phyloP scores from a whole-genome alignment of 2,113 vertebrate species.

The Cheirogaleus medius region DNA sequence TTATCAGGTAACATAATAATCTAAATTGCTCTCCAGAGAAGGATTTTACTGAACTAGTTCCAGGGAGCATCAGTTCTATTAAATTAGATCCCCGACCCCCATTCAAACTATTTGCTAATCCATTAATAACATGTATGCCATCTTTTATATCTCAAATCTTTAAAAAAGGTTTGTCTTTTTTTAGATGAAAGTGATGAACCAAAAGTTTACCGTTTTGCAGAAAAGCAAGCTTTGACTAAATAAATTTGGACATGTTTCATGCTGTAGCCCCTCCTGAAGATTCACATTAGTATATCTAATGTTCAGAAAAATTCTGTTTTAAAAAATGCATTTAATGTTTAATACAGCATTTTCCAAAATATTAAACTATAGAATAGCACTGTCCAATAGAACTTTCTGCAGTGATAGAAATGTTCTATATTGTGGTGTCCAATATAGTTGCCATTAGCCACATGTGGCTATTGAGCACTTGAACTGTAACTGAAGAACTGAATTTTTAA shows the following conservation, averaged over 20 bases:
- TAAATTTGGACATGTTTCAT: neutral
- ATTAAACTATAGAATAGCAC: neutral
- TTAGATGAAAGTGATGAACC: neutral
- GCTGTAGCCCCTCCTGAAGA: neutral
- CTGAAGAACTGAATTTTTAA: neutral
- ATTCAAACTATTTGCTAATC: neutral
- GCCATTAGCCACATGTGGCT: neutral
- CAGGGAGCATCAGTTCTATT: neutral
- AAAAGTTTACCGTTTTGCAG: neutral
- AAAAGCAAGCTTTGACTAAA: neutral
- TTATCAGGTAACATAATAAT: neutral
- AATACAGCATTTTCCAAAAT: neutral
- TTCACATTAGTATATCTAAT: neutral
- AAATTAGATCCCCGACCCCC: neutral
- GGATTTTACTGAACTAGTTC: neutral
- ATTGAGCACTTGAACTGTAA: neutral
- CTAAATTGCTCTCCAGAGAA: neutral
- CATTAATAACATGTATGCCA: neutral
- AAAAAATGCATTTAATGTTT: neutral
- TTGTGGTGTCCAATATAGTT: neutral
- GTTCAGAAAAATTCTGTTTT: neutral
- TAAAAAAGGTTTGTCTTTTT: neutral
- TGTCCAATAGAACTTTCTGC: neutral
- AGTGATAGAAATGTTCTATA: neutral
- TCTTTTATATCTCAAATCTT: neutral